A percentile compares a stretch with the other conserved stretches of the same genome.
These are phyloP conservation scores for Blastomussa wellsi DNA, from an alignment of 92 coral and sea anemone genomes.

Conservation along the genomic window DNA sequence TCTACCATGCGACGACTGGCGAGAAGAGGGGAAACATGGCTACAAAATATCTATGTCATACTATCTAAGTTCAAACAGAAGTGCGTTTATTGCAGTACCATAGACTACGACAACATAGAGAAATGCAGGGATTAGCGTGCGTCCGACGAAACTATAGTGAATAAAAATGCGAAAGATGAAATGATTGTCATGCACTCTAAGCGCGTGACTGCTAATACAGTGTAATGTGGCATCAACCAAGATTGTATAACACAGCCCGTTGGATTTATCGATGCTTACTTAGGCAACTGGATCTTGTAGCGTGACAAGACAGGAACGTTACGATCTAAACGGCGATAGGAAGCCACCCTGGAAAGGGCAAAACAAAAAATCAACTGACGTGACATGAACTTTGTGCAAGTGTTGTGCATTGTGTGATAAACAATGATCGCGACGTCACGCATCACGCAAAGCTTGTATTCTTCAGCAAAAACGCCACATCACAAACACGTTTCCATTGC, in stretches of 20 bases:
- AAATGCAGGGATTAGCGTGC: not conserved
- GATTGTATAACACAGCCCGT: not conserved
- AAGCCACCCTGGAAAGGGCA: constrained; percentile 64
- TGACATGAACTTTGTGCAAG: constrained; percentile 1
- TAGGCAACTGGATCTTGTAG: constrained; percentile 45
- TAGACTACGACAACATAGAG: not conserved
- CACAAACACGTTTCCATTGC: not conserved
- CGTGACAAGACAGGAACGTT: constrained; percentile 38
- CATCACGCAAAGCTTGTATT: not conserved
- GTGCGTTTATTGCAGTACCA: no score
- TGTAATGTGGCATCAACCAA: not conserved
- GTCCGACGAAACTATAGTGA: not conserved
- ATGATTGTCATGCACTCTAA: not conserved
- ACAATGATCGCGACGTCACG: not conserved
- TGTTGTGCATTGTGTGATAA: constrained; percentile 10
- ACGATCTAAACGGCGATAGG: constrained; percentile 58
- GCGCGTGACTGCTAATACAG: not conserved
- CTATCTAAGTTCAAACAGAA: not conserved
- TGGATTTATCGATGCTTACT: constrained; percentile 35
- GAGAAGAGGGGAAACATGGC: not conserved
- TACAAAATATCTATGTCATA: not conserved
- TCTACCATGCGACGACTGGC: not conserved
- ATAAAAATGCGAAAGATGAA: not conserved
- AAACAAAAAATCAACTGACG: constrained; percentile 37
- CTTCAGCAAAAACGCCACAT: not conserved